Conservation (phyloP, 2,797 vertebrate genomes). For the Lepus townsendii region DNA sequence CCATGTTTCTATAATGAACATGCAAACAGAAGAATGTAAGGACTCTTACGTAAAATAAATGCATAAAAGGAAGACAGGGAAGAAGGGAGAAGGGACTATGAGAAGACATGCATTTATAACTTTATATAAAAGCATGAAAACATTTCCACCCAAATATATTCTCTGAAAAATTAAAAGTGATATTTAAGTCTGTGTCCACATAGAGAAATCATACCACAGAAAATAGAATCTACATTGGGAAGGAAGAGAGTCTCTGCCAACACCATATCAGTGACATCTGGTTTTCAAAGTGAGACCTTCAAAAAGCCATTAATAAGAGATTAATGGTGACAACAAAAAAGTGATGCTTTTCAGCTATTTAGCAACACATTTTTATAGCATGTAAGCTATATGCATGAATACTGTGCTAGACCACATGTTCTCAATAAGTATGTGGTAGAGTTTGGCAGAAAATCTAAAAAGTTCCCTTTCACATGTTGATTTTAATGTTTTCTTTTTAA, state of each 20-base stretch:
- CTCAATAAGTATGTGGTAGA: constrained; percentile 47
- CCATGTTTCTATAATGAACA: constrained; percentile 46
- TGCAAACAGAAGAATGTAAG: constrained; percentile 24
- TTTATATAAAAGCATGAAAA: constrained; percentile 22
- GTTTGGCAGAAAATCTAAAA: constrained; percentile 8
- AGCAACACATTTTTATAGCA: constrained; percentile 22
- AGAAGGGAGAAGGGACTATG: neutral
- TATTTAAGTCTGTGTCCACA: constrained; percentile 2
- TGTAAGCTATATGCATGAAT: neutral
- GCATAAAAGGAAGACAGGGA: constrained; percentile 19
- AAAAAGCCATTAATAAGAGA: constrained; percentile 57
- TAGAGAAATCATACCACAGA: neutral
- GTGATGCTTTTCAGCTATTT: neutral
- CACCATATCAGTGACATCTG: neutral
- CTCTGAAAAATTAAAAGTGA: constrained; percentile 57
- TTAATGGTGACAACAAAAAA: neutral
- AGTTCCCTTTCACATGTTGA: constrained; percentile 26
- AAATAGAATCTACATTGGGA: constrained; percentile 16
- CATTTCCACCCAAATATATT: constrained; percentile 53
- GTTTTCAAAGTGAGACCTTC: constrained; percentile 53
- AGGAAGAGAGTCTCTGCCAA: constrained; percentile 14
- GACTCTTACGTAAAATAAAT: constrained; percentile 53
- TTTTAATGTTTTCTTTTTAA: constrained; percentile 27
- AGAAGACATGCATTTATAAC: constrained; percentile 48
- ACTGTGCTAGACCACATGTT: constrained; percentile 14